phyloP scores from a whole-genome alignment of 2,113 vertebrate genomes.

The Brevimyrus niger region DNA sequence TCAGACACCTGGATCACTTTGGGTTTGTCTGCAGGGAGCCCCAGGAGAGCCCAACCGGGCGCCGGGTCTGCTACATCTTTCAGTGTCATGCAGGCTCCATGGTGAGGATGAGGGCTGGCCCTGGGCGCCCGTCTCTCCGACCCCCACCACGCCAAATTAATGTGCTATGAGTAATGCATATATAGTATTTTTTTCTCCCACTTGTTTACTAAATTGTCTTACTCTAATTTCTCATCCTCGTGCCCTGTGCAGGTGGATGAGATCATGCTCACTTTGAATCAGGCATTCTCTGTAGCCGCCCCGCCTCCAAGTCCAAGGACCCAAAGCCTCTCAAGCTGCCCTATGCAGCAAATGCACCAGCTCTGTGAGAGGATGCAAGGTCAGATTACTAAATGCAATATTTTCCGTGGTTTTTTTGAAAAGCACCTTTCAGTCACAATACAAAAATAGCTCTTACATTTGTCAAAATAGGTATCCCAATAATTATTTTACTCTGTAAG shows the following conservation, averaged over 20 bases:
- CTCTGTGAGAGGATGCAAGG: slow-evolving; percentile 92
- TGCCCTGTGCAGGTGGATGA: slow-evolving; percentile 78
- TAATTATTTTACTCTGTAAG: background rate
- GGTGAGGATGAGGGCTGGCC: slow-evolving; percentile 62
- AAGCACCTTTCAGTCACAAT: background rate
- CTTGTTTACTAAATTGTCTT: background rate
- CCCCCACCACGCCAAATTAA: background rate
- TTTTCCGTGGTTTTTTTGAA: background rate
- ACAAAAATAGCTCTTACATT: background rate
- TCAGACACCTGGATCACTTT: slow-evolving; percentile 93
- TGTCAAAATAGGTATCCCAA: background rate
- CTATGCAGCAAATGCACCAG: slow-evolving; percentile 80
- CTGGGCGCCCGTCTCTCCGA: background rate
- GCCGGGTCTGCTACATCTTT: slow-evolving; percentile 92
- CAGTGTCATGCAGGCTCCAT: slow-evolving; percentile 87
- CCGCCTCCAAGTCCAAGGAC: slow-evolving; percentile 69
- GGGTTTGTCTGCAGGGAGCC: slow-evolving; percentile 96
- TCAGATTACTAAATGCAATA: slow-evolving; percentile 35
- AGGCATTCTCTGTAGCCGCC: slow-evolving; percentile 89
- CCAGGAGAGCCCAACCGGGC: slow-evolving; percentile 71
- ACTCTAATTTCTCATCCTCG: background rate
- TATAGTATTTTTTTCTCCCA: background rate
- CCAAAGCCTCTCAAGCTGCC: slow-evolving; percentile 80
- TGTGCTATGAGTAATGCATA: background rate
- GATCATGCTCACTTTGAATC: slow-evolving; percentile 95